A percentile compares a stretch with the other conserved stretches of the same genome.
phyloP scores from a whole-genome alignment of 2,888 invertebrate species.

The Athalia cordata region DNA sequence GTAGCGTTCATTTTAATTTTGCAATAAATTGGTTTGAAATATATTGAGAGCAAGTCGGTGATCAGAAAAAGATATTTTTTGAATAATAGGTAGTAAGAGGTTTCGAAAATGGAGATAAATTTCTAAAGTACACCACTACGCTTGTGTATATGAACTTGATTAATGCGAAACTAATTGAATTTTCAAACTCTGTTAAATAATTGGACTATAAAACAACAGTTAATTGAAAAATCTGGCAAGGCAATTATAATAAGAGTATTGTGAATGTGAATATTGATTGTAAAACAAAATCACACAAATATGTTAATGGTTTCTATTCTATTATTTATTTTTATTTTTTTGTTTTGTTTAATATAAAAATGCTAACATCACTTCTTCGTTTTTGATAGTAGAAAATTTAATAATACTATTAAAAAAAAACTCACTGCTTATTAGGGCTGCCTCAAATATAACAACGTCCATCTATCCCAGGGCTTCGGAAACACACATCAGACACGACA shows the following conservation, averaged over 20 bases:
- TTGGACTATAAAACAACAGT: slow-evolving; percentile 43
- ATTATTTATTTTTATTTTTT: not conserved
- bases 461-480: slow-evolving; percentile 60
- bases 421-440: slow-evolving; percentile 64
- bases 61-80: not conserved
- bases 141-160: slow-evolving; percentile 1
- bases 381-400: slow-evolving; percentile 38
- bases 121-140: not conserved
- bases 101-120: not conserved
- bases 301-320: slow-evolving; percentile 41
- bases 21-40: not conserved
- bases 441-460: slow-evolving; percentile 62
- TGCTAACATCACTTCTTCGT: slow-evolving; percentile 5
- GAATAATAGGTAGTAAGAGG: slow-evolving; percentile 11
- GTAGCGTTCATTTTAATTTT: not conserved
- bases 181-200: slow-evolving; percentile 36
- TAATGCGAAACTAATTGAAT: slow-evolving; percentile 13
- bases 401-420: slow-evolving; percentile 53
- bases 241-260: slow-evolving; percentile 17
- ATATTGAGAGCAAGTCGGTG: too few species aligned
- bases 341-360: slow-evolving; percentile 2
- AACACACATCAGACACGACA: slow-evolving; percentile 67
- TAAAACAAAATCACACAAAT: slow-evolving; percentile 43
- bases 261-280: slow-evolving; percentile 36
- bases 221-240: slow-evolving; percentile 25